A percentile compares a stretch with the other conserved stretches of the same genome.
These are phyloP conservation scores for Iphiclides podalirius DNA, from an alignment of 2,888 invertebrate species.

Conservation along the genomic window DNA sequence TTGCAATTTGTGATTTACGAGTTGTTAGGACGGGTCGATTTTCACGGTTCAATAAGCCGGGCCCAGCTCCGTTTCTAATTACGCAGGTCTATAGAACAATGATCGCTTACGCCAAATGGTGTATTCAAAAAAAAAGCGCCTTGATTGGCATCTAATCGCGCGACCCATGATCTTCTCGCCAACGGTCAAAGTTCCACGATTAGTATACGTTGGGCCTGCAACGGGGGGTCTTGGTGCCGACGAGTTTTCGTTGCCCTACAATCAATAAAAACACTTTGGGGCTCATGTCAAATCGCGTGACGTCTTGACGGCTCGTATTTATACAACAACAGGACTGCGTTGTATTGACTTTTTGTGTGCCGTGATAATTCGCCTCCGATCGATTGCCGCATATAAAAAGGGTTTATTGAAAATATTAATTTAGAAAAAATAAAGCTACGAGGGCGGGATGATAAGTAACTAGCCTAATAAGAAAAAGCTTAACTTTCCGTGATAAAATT, in stretches of 20 bases:
- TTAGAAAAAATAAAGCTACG: too few relatives aligned
- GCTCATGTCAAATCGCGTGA: slow-evolving; percentile 45
- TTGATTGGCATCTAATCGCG: slow-evolving; percentile 58
- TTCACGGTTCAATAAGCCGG: background rate
- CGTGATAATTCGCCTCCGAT: slow-evolving; percentile 10
- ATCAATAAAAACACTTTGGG: slow-evolving; percentile 53
- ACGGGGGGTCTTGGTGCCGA: slow-evolving; percentile 55
- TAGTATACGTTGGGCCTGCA: slow-evolving; percentile 41
- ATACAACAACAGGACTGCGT: too few relatives aligned
- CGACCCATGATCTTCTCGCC: slow-evolving; percentile 58
- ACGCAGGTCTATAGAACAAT: background rate
- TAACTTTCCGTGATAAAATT: too few relatives aligned
- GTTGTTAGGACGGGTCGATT: background rate
- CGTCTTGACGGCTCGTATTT: slow-evolving; percentile 40
- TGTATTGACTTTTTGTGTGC: slow-evolving; percentile 30
- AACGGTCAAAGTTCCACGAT: slow-evolving; percentile 61
- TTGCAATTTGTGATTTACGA: background rate
- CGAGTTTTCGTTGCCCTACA: slow-evolving; percentile 50
- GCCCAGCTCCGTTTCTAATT: background rate
- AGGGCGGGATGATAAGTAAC: too few relatives aligned
- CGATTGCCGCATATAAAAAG: too few relatives aligned
- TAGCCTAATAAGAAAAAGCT: too few relatives aligned
- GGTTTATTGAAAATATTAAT: too few relatives aligned
- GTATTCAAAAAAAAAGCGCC: slow-evolving; percentile 37
- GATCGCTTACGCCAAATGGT: too few relatives aligned